phyloP scores from a whole-genome alignment of 2,113 vertebrate genomes.

The Urocolius indicus region DNA sequence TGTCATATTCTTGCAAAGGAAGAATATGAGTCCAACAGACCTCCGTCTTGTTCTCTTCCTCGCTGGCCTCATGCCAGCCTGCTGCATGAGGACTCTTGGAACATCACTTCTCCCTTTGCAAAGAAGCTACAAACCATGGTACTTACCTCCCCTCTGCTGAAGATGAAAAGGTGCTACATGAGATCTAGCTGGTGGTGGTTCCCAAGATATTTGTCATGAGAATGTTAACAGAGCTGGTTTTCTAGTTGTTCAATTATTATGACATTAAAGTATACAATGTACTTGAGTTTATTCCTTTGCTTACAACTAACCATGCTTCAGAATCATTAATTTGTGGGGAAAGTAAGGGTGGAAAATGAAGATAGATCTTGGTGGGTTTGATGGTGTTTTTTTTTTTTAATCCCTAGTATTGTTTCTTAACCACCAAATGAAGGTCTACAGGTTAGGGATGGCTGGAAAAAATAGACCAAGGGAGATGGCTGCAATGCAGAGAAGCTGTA shows the following conservation, averaged over 20 bases:
- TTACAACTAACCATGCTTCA: not conserved
- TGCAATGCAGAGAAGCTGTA: not conserved
- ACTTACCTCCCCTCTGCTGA: not conserved
- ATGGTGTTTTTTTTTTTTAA: not conserved
- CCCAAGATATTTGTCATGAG: not conserved
- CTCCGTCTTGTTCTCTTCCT: not conserved
- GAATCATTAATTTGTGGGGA: not conserved
- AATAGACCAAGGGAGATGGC: not conserved
- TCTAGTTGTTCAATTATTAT: not conserved
- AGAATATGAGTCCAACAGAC: not conserved
- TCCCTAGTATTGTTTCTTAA: not conserved
- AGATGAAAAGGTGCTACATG: not conserved
- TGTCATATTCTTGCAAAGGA: not conserved
- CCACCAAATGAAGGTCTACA: not conserved
- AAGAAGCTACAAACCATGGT: not conserved
- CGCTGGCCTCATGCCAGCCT: not conserved
- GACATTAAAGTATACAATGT: not conserved
- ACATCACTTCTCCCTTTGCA: not conserved
- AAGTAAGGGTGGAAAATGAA: not conserved
- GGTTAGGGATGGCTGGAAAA: not conserved
- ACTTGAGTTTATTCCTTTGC: not conserved
- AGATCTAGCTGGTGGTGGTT: not conserved
- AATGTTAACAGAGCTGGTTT: not conserved
- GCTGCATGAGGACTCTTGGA: not conserved
- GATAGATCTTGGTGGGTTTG: not conserved